Evolutionary conservation across 2,888 invertebrate species (phyloP).

Genomic region (Alentia gelatinosa): DNA sequence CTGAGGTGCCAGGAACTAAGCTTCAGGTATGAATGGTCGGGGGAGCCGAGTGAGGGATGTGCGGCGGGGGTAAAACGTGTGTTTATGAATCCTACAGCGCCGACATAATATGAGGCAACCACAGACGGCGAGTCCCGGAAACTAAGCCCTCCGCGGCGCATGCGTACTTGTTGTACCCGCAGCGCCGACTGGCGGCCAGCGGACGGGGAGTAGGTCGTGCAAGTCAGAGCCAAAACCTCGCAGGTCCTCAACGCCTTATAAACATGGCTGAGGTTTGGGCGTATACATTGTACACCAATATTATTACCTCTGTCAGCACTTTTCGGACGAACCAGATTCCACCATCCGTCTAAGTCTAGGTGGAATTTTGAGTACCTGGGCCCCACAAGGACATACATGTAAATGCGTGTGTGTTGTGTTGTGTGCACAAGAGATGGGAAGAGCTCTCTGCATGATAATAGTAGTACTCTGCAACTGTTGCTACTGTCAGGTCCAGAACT

Average conservation of each 20-base stretch:
- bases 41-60: not conserved
- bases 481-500: not conserved
- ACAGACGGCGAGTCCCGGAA: not conserved
- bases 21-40: not conserved
- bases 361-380: no score
- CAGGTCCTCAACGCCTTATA: no score
- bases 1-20: not conserved
- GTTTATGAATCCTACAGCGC: not conserved
- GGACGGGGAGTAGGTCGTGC: no score
- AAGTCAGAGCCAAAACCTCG: no score
- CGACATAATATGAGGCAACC: conserved; percentile 19
- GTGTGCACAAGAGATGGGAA: not conserved
- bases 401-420: no score
- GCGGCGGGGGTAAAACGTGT: not conserved
- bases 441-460: not conserved
- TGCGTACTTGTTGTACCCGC: not conserved
- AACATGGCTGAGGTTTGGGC: no score
- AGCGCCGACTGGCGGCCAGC: not conserved
- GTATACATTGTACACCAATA: no score
- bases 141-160: not conserved
- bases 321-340: no score
- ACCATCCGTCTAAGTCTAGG: no score
- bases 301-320: no score
- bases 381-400: no score
- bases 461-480: not conserved